Conservation (phyloP, 2,797 vertebrate genomes). For the Benthosema pterotum region DNA sequence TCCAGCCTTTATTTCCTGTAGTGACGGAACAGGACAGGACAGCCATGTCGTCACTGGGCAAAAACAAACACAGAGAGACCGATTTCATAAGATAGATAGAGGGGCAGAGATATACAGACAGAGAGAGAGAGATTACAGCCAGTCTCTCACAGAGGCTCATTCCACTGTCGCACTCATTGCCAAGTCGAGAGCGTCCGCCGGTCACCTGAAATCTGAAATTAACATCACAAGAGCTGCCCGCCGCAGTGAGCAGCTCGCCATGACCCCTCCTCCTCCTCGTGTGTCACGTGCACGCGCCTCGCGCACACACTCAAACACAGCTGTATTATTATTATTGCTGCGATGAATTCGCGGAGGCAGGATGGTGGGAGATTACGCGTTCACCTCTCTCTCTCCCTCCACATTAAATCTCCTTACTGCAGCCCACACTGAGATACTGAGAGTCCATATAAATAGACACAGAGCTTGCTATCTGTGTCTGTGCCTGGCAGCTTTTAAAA, state of each 20-base stretch:
- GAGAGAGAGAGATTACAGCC: no score
- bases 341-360: conserved; percentile 42
- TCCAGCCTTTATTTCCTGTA: no score
- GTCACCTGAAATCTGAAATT: no score
- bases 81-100: no score
- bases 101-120: no score
- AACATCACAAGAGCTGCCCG: no score
- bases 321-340: conserved; percentile 17
- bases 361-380: conserved; percentile 62
- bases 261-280: neutral
- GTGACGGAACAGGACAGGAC: no score
- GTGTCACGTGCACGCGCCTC: neutral
- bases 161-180: neutral
- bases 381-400: conserved; percentile 47
- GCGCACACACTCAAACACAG: conserved; percentile 1
- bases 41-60: conserved; percentile 18
- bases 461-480: conserved; percentile 20
- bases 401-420: conserved; percentile 69
- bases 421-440: conserved; percentile 56
- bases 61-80: neutral
- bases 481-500: no score
- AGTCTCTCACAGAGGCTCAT: conserved; percentile 10
- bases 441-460: conserved; percentile 62
- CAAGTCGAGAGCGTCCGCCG: no score
- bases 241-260: no score